Conservation (phyloP, 2,888 invertebrate genomes). For the Ochlodes sylvanus region DNA sequence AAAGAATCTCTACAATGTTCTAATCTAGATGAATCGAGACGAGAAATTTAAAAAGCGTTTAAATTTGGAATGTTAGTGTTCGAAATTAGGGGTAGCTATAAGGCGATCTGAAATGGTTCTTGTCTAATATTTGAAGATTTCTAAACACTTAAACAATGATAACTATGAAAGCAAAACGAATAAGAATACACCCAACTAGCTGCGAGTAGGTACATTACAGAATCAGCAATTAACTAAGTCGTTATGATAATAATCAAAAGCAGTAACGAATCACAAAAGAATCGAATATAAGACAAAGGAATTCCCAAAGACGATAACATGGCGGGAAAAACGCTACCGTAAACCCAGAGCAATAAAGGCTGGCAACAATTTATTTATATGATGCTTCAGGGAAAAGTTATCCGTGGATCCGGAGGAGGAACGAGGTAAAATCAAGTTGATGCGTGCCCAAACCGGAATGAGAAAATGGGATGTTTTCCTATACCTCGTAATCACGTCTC, state of each 20-base stretch:
- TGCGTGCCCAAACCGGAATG: slow-evolving; percentile 68
- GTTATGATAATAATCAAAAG: slow-evolving; percentile 77
- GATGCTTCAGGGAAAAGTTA: slow-evolving; percentile 82
- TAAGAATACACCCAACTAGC: slow-evolving; percentile 14
- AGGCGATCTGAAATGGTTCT: no score
- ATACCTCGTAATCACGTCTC: slow-evolving; percentile 50
- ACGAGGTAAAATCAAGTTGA: slow-evolving; percentile 80
- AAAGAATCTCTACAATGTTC: no score
- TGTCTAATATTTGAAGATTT: no score
- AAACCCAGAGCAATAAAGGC: slow-evolving; percentile 80
- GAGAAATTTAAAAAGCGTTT: no score
- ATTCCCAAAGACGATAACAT: slow-evolving; percentile 75
- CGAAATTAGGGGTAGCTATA: no score
- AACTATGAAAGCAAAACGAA: slow-evolving; percentile 16
- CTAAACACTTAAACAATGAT: slow-evolving; percentile 17
- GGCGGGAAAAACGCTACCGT: slow-evolving; percentile 74
- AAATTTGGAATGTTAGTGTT: no score
- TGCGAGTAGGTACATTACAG: slow-evolving; percentile 2
- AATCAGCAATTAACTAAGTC: slow-evolving; percentile 43
- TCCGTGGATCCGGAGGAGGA: slow-evolving; percentile 68
- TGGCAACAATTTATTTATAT: slow-evolving; percentile 85
- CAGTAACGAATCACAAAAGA: slow-evolving; percentile 72
- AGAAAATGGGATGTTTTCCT: slow-evolving; percentile 67
- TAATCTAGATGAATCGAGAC: no score
- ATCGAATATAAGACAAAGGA: slow-evolving; percentile 68